Conservation (phyloP, 2,888 invertebrate genomes). For the Sinhomidia bicolor region DNA sequence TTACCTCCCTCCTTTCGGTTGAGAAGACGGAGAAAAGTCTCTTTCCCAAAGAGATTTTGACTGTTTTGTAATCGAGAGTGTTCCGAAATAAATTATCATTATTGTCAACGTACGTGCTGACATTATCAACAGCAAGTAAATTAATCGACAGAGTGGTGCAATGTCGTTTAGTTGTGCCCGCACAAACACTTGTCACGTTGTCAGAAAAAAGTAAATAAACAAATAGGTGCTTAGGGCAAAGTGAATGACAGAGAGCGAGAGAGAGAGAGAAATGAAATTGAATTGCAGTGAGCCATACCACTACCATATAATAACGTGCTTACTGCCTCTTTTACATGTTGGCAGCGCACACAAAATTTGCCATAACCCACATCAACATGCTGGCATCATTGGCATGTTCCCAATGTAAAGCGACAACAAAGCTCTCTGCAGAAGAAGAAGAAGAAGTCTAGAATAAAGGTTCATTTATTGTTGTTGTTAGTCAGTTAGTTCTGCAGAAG, state of each 20-base stretch:
- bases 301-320: background rate
- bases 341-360: conserved; percentile 17
- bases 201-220: conserved; percentile 26
- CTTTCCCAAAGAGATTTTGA: too few relatives aligned
- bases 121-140: conserved; percentile 28
- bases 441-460: conserved; percentile 24
- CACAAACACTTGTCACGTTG: conserved; percentile 25
- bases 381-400: conserved; percentile 61
- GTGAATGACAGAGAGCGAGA: background rate
- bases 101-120: background rate
- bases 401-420: conserved; percentile 35
- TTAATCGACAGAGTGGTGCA: background rate
- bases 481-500: background rate
- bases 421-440: background rate
- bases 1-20: too few relatives aligned
- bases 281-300: background rate
- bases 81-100: background rate
- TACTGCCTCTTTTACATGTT: background rate
- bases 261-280: conserved; percentile 21
- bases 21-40: too few relatives aligned
- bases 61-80: background rate
- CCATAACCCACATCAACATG: conserved; percentile 66
- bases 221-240: conserved; percentile 7
- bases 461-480: conserved; percentile 33
- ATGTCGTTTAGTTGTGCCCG: background rate